Evolutionary conservation across 2,113 vertebrate genomes (phyloP), one percentile per base, ranked within the genome.

Genomic region (Rhinolophus ferrumequinum): DNA sequence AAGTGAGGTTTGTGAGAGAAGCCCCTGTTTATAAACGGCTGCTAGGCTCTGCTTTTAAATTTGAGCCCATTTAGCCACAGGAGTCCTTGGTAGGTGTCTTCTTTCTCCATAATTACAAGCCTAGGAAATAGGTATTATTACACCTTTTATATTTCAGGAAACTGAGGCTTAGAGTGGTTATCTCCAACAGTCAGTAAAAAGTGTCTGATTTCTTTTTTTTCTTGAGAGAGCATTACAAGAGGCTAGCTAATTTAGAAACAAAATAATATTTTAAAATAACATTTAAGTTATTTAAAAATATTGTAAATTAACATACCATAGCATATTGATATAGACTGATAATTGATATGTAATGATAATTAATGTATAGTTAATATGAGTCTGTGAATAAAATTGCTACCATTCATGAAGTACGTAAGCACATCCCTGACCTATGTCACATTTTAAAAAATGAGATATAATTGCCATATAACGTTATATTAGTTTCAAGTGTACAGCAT

Each of bases 201-300:
- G 33, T n/a, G 5, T 80, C 76, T 73, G 35, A 28, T 67, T 58
- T 33, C 38, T 80, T 44, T 35, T 24, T 16, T 91, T 60, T 38
- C 18, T 76, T 19, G 8, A 56, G 28, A 21, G 47, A 47, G 41
- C 41, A 56, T 67, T 72, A 85, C 2, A 10, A 58, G 47, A 62
- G 56, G 28, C 72, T 66, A 54, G 16, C 60, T 33, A 41, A 90
- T 80, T 44, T 69, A 80, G 21, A 81, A 81, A 91, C 7, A 56
- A 30, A 50, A 28, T 66, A 11, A 6, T 70, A 60, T 62, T 88
- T 88, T 62, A 38, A 11, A 72, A 26, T 50, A 80, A 33, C 13
- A 30, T 86, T 91, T 69, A 70, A 66, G 35, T 69, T 88, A 62
- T 72, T 93, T 80, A 4, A 70, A 93, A 72, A 72, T 88, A 58